Evolutionary conservation across 1,140 invertebrate genomes (phyloP), one percentile per base, ranked within the genome.

Genomic region (Drepana arcuata): DNA sequence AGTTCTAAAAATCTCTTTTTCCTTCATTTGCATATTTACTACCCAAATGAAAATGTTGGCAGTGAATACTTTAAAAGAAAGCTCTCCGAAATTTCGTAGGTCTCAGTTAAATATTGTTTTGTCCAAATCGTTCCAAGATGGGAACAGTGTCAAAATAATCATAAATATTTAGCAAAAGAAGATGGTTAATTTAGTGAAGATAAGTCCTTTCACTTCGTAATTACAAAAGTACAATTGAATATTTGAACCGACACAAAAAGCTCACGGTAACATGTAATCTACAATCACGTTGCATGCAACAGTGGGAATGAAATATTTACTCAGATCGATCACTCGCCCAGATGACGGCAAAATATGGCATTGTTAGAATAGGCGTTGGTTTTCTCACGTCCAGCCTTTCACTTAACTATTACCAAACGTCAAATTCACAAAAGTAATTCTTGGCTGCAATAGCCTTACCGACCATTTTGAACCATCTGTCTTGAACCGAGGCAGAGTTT

Each of bases 361-460:
- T 80, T 80, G 72, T 80, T 74, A 61, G 44, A 60, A 61, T 63
- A 64, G 59, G 68, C 74, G 65, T 67, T 64, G 59, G 54, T 69
- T 75, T 79, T 77, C 75, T 77, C 72, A 77, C 71, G 67, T 69
- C 31, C 49, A 46, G 65, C 75, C 75, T 80, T 80, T 80, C 75
- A 80, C 75, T 80, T 59, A 67, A 55, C 56, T 66, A 74, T 77
- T 72, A 79, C 68, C 60, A 70, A 74, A 77, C 54, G 39, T 44
- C 43, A 40, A 37, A 46, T 56, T 48, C 46, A 61, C 48, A 57
- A 40, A 26, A 6, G n/a, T n/a, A n/a, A n/a, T n/a, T n/a, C n/a
- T n/a, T n/a, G 4, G 9, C 18, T 21, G 18, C 18, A 21, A 21
- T 21, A 21, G n/a, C n/a, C n/a, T n/a, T n/a, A n/a, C n/a, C n/a